Evolutionary conservation across 2,113 vertebrate genomes (phyloP), one percentile per base, ranked within the genome.

Genomic region (Ellobius talpinus): DNA sequence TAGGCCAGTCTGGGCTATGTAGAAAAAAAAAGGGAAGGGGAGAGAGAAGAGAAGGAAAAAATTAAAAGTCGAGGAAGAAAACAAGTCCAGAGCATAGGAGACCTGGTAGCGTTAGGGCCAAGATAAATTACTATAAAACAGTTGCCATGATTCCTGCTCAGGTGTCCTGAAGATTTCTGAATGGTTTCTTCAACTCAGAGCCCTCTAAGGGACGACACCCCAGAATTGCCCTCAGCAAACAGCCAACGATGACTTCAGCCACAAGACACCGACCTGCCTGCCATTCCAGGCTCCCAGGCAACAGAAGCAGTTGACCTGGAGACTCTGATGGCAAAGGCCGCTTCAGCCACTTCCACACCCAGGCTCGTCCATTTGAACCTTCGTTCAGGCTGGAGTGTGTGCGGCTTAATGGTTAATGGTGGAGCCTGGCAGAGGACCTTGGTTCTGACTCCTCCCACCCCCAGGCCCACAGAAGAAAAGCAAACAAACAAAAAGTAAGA

Each of bases 1-100:
- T n/a, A 55, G 78, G 3, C 29, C 50, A n/a, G 78, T 52, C 52
- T 58, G 5, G 79, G 36, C n/a, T 63, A 42, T 16, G 6, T 16
- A 33, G 29, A 6, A 36, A 70, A 36, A 16, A 58, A 50, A 4
- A n/a, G 19, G 31, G 14, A 36, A 24, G 1, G 19, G 14, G 24
- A 24, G 21, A 24, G 5, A 7, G 33, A 7, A 3, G 1, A 1
- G 21, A n/a, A 12, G 10, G 26, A 24, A 9, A 50, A 9, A 66
- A 21, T 24, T 33, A 8, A 86, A 47, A 45, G 8, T 13, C 14
- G 21, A 45, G 31, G 8, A 21, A 66, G 9, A 31, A 50, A 68
- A 50, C 19, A 72, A 24, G 13, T 52, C 23, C 21, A 39, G 5
- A 4, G 39, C 63, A 73, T n/a, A 88, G 7, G 3, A 55, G 93